These are phyloP conservation scores for Epinephelus fuscoguttatus DNA, from an alignment of 2,113 vertebrate genomes.

Conservation along the genomic window DNA sequence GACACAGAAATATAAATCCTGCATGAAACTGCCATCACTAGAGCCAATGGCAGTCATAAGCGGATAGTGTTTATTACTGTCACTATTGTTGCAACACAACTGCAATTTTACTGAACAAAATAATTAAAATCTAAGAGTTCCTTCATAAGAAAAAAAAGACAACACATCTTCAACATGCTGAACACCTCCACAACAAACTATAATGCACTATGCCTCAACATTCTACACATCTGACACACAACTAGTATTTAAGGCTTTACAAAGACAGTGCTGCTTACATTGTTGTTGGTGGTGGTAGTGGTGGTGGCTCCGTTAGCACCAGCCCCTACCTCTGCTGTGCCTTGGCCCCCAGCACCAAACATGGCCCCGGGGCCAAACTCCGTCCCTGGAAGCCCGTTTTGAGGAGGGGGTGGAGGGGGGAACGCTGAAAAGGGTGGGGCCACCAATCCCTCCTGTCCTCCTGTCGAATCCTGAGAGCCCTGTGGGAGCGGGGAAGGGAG, in stretches of 20 bases:
- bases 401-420: conserved; percentile 83
- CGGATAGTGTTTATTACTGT: not conserved
- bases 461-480: conserved; percentile 83
- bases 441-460: conserved; percentile 81
- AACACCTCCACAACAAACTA: not conserved
- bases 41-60: not conserved
- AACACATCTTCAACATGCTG: not conserved
- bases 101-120: not conserved
- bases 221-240: not conserved
- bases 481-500: conserved; percentile 36
- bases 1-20: too few species aligned
- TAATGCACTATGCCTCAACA: not conserved
- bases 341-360: conserved; percentile 77
- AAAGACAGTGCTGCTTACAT: conserved; percentile 62
- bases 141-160: not conserved
- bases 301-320: conserved; percentile 64
- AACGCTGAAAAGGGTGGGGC: conserved; percentile 80
- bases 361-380: conserved; percentile 79
- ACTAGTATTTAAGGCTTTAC: not conserved
- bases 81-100: not conserved
- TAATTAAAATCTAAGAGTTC: not conserved
- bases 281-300: conserved; percentile 45
- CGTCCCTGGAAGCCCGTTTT: conserved; percentile 79
- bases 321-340: conserved; percentile 70
- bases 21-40: not conserved